Base-by-base conservation (phyloP, 2,888 invertebrate species). In the Chromoteleia sp. region DNA sequence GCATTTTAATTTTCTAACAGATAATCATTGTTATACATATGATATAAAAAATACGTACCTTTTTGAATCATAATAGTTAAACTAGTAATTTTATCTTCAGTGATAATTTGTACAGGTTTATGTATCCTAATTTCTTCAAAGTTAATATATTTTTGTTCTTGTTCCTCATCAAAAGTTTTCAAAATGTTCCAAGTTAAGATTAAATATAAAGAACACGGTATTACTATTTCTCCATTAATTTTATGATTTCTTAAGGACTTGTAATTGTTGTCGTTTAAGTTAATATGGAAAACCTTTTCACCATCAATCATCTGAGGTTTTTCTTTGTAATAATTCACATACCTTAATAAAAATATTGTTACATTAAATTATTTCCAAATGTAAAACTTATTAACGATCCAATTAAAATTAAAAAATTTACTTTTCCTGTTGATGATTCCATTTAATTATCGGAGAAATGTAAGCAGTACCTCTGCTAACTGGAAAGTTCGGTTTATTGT, bases 161-260 rank as follows among this genome's bases (percentile, higher is more conserved):
- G 2, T 3, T 6, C 86, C 0, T 91, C 92, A 25, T 88, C 90
- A 4, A 93, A 67, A 10, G 90, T 92, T 83, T 93, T 92, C 1
- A 94, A 84, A 2, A 93, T 93, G 85, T 92, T 91, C 93, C 93
- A 93, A 1, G 91, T 92, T 7, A 93, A 81, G 1, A 77, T 71
- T 89, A 94, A 89, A 86, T 93, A 94, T 30, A 93, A 93, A 25
- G 94, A 94, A 39, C 94, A 94, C 15, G 94, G 95, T 83, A 94
- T 86, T 92, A 94, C 50, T 94, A 89, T 71, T 93, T 93, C 74
- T 0, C 94, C 94, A 89, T 94, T 94, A 81, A 94, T 93, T 63
- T 91, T 89, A 86, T 94, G 94, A 33, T 93, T 93, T 56, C 89
- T 86, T 52, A 94, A 86, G 85, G 92, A 93, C 48, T 89, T 85